These are phyloP conservation scores for Eriocheir sinensis DNA, from an alignment of 1,140 invertebrate species.

Conservation along the genomic window DNA sequence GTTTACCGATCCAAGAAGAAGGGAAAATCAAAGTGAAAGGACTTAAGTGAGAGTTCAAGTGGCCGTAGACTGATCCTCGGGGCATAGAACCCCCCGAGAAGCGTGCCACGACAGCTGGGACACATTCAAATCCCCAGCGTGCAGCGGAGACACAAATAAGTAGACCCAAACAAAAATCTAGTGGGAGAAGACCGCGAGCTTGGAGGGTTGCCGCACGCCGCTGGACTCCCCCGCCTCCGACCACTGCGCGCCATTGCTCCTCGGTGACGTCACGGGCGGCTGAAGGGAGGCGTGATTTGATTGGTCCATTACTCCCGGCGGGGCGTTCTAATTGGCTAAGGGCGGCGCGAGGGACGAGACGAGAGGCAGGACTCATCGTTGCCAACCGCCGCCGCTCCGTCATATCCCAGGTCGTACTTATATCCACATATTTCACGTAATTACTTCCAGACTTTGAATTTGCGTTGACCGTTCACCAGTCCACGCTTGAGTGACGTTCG, in stretches of 20 bases:
- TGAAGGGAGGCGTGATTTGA: slow-evolving; percentile 76
- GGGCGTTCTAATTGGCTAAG: slow-evolving; percentile 79
- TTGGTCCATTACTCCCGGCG: slow-evolving; percentile 77
- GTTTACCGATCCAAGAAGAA: too few species aligned
- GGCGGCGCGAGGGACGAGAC: slow-evolving; percentile 80
- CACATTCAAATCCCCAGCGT: slow-evolving; percentile 73
- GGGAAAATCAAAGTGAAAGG: too few species aligned
- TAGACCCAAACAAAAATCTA: slow-evolving; percentile 65
- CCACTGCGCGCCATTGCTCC: slow-evolving; percentile 78
- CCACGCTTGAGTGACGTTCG: not conserved
- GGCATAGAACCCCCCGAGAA: too few species aligned
- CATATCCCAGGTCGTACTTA: slow-evolving; percentile 86
- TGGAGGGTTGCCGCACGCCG: slow-evolving; percentile 33
- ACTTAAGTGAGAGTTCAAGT: too few species aligned
- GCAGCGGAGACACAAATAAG: slow-evolving; percentile 73
- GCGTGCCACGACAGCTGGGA: slow-evolving; percentile 65
- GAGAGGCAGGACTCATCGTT: slow-evolving; percentile 85
- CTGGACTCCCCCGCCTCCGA: slow-evolving; percentile 43
- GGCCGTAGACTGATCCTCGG: too few species aligned
- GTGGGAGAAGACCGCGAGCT: not conserved
- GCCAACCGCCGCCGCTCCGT: slow-evolving; percentile 98
- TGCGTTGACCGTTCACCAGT: slow-evolving; percentile 27
- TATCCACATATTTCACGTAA: slow-evolving; percentile 62
- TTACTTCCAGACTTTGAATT: slow-evolving; percentile 52
- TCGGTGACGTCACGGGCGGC: slow-evolving; percentile 72